These are phyloP conservation scores for Brachystomella parvula DNA, from an alignment of 1,140 invertebrate species.

Conservation along the genomic window DNA sequence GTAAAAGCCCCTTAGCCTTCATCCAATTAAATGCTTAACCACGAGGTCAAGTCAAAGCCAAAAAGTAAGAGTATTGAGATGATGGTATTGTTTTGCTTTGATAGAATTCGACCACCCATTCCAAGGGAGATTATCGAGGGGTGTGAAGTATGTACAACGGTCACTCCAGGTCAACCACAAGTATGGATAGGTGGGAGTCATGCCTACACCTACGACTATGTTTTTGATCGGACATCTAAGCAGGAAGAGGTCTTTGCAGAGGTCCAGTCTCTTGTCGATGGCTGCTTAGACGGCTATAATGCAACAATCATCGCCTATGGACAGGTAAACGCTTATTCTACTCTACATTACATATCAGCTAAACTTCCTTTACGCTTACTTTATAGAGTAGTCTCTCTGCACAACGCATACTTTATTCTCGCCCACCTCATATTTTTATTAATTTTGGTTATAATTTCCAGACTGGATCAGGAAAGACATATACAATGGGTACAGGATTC, in stretches of 20 bases:
- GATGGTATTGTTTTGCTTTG: too few species aligned
- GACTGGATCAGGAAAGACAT: conserved; percentile 95
- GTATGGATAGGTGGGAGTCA: conserved; percentile 88
- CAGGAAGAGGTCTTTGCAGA: conserved; percentile 78
- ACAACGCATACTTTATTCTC: too few species aligned
- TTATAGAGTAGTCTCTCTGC: too few species aligned
- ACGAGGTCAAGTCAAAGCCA: too few species aligned
- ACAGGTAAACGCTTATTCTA: conserved; percentile 51
- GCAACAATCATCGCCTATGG: conserved; percentile 94
- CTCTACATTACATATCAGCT: background rate
- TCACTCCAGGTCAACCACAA: conserved; percentile 79
- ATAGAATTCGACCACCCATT: conserved; percentile 82
- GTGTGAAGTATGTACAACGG: conserved; percentile 84
- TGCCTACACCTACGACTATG: conserved; percentile 94
- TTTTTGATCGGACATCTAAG: conserved; percentile 66
- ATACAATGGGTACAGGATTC: conserved; percentile 97
- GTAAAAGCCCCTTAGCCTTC: too few species aligned
- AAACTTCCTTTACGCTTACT: too few species aligned
- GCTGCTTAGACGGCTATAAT: conserved; percentile 85
- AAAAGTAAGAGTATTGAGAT: too few species aligned
- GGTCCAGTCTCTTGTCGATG: conserved; percentile 74
- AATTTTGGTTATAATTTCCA: conserved; percentile 43
- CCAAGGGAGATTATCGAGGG: conserved; percentile 87
- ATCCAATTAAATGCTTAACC: too few species aligned
- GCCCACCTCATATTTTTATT: background rate